Base-by-base conservation (phyloP, 2,797 vertebrate genomes). In the Silurus lanzhouensis region DNA sequence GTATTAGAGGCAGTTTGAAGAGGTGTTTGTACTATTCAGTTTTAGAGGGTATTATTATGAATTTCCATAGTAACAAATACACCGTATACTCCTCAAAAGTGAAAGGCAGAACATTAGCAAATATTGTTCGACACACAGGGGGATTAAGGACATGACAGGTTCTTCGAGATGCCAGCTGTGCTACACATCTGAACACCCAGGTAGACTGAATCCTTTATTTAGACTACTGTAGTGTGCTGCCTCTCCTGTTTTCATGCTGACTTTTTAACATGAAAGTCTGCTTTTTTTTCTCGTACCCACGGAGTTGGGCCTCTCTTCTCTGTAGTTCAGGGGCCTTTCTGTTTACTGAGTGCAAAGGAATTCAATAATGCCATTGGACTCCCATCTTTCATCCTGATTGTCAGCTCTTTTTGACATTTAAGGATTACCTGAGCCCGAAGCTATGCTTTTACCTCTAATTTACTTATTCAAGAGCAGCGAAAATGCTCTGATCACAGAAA, bases 341-440 rank as follows among this genome's bases (percentile, higher is more conserved):
- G 86, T 88, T 88, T 88, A 87, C 83, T 71, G 83, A 90, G 74
- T 57, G 71, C 67, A 66, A 31, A 82, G 71, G 79, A 83, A 88
- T 90, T 85, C 48, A 85, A 55, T 78, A 52, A 81, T 84, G 83
- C 48, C 57, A 83, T 57, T 86, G 46, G 60, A 84, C 67, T 80
- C 72, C 72, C 57, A 84, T 88, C 48, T 83, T 83, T 87, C 78
- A 83, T 81, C 38, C 57, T 77, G 38, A 83, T 71, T 85, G 68
- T 86, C 61, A 85, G 77, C 25, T 78, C 52, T 83, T 86, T 84
- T 84, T 87, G 84, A 81, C 76, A 82, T 85, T 81, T 87, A 72
- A 75, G 57, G 83, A 88, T 84, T 86, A 66, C 82, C 52, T 84
- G 44, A 66, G 58, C n/a, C 20, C 22, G 22, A 70, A 52, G 57